Evolutionary conservation across 2,797 vertebrate species (phyloP).

Genomic region (Coendou prehensilis): DNA sequence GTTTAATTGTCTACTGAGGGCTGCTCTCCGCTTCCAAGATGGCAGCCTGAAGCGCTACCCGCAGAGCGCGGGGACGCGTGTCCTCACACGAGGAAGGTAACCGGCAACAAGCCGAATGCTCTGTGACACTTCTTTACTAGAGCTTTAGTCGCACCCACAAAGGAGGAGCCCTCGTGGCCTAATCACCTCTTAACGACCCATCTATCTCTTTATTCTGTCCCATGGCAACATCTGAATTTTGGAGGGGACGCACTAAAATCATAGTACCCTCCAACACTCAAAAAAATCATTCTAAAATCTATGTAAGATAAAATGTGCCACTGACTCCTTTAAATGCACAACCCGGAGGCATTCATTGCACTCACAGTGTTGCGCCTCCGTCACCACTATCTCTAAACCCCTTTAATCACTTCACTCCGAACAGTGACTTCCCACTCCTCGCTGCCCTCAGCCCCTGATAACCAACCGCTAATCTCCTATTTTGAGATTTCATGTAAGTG

Average conservation of each 20-base stretch:
- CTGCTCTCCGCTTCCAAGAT: neutral
- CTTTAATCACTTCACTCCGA: neutral
- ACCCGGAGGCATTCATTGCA: neutral
- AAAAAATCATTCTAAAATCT: neutral
- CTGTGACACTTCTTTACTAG: neutral
- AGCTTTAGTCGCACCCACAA: neutral
- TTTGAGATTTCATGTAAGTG: neutral
- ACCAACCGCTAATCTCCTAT: neutral
- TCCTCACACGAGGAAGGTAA: neutral
- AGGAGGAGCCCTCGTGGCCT: neutral
- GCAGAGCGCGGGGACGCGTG: neutral
- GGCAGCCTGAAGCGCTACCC: neutral
- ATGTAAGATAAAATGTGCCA: neutral
- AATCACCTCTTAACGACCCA: neutral
- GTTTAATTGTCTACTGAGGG: too few relatives aligned
- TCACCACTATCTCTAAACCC: neutral
- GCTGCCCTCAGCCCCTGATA: neutral
- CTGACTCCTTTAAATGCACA: neutral
- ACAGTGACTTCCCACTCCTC: neutral
- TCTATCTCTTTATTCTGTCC: neutral
- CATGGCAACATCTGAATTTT: neutral
- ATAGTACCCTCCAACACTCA: neutral
- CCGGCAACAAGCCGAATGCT: neutral
- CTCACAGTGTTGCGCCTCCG: accelerated
- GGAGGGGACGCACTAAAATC: neutral